These are phyloP conservation scores for Ciconia maguari DNA, from an alignment of 2,113 vertebrate genomes.

Conservation along the genomic window DNA sequence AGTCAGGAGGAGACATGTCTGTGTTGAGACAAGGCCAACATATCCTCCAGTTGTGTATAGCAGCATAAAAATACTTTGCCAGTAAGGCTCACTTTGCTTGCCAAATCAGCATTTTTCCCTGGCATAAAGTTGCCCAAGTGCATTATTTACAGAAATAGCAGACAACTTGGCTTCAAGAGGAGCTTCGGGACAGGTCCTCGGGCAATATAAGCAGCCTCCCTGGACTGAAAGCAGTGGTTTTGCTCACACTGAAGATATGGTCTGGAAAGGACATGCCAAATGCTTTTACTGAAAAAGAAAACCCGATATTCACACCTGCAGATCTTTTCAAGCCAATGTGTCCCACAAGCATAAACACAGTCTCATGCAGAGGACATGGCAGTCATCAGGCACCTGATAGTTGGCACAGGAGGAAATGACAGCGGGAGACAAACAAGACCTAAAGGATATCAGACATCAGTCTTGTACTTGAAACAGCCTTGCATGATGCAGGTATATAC, in stretches of 20 bases:
- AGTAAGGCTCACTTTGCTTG: background rate
- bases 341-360: rapidly evolving
- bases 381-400: background rate
- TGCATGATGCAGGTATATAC: background rate
- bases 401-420: background rate
- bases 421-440: background rate
- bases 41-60: background rate
- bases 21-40: background rate
- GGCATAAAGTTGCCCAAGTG: background rate
- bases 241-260: background rate
- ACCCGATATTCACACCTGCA: background rate
- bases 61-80: background rate
- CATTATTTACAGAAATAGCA: background rate
- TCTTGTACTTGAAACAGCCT: background rate
- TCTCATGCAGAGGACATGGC: rapidly evolving
- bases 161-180: background rate
- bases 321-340: rapidly evolving
- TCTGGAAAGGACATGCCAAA: background rate
- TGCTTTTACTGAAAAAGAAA: background rate
- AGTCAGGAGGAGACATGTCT: background rate
- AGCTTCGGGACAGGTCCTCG: background rate
- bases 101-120: background rate
- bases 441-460: background rate
- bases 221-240: rapidly evolving
- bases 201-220: background rate